Evolutionary conservation across 30 jellyfish, hydroid and myxozoan genomes (phyloP), one percentile per base, ranked within the genome.

Genomic region (Cassiopea andromeda): DNA sequence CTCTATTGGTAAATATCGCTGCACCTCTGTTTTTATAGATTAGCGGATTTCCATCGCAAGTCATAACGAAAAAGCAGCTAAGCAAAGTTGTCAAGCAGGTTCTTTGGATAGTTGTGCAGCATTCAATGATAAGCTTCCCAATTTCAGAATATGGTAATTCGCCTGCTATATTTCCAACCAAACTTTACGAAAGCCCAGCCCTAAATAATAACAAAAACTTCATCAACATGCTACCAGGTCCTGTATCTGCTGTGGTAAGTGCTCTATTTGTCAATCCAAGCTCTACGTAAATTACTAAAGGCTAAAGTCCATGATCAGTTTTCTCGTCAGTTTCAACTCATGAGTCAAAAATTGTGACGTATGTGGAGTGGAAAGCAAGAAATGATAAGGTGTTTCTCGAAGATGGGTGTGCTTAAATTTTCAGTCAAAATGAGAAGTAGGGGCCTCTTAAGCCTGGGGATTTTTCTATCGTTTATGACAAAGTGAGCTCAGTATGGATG

Each of bases 81-180:
- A 48, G 44, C 18, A 73, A 68, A 44, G 60, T 73, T 7, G 12
- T 85, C 15, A 13, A 48, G 16, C 72, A 75, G 27, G 73, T 73
- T 15, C 69, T 85, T 6, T 85, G 93, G 93, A 74, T 85, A 61
- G 87, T 85, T n/a, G 93, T 85, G n/a, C 93, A 85, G 50, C 93
- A 85, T 46, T 46, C 93, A 1, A 18, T 19, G 44, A 18, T 71
- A 19, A 73, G 44, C 45, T 85, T 19, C 59, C 93, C 93, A 64
- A 60, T 66, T 6, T 73, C 87, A 13, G 93, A 72, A 19, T 73
- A 85, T 48, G 64, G 64, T 54, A 72, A 67, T 12, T n/a, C 68
- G 58, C 44, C 80, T 1, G 15, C 80, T 16, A 19, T 50, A 48
- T 44, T 18, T 46, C 87, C 93, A 46, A 73, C 93, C 14, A 85